Evolutionary conservation across 2,797 vertebrate species (phyloP), one percentile per base, ranked within the genome.

Genomic region (Chaunax sp.): DNA sequence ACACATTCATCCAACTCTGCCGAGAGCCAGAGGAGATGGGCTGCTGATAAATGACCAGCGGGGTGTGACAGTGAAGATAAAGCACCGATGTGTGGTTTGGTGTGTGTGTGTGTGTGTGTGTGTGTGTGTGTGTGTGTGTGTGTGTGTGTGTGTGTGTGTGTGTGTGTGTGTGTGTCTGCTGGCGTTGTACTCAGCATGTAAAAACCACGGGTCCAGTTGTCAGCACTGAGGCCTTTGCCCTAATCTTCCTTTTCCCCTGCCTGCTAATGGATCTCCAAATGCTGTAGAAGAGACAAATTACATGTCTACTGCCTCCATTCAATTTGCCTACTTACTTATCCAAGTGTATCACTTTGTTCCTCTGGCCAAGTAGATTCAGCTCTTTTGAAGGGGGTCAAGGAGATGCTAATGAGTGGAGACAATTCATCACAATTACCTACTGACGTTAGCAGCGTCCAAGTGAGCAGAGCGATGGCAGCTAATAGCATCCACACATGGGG

Each of bases 361-460:
- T 69, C 22, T 67, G 77, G 85, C 82, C 84, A 81, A 84, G 87
- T 66, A 51, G 86, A 93, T 90, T 78, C 60, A 87, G 91, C 83
- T 89, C 49, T 50, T 77, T 56, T 68, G 72, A 85, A 74, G 54
- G 45, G 43, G 75, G 45, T 67, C 41, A 50, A 70, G 58, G 69
- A 71, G 56, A 72, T 69, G 49, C 77, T 83, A 77, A 89, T 77
- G 83, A 89, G 75, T 49, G 68, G 38, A 66, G 62, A 72, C 76
- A 28, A 89, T 91, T 85, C 56, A 89, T 93, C 87, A 90, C 75
- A 85, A 89, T 92, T 88, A 88, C 44, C 1, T 46, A 47, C 65
- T 65, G 46, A 50, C 40, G 16, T 37, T 66, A 56, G 67, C 54
- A 40, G 60, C 16, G 61, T 64, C 58, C 49, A 43, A 44, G 46